Base-by-base conservation (phyloP, 2,888 invertebrate species). In the Prosapia bicincta region DNA sequence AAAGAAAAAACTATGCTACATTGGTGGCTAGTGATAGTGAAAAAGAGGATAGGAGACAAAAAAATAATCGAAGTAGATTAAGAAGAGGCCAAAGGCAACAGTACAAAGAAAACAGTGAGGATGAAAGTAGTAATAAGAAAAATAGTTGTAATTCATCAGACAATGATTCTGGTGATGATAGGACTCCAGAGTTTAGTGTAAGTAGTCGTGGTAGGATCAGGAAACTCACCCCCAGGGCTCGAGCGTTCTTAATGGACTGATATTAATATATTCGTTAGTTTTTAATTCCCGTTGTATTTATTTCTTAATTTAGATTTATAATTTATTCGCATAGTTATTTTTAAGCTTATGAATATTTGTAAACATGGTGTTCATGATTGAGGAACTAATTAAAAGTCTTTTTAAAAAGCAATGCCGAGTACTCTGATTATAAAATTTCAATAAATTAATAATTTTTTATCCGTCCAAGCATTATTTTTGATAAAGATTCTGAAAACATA, bases 161-260 rank as follows among this genome's bases (percentile, higher is more conserved):
- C 6, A 13, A 38, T 38, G 72, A 66, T 23, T 66, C 72, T 23
- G 72, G 66, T 28, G 38, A 66, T 24, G 74, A 74, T 23, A 69
- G 67, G 23, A 71, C 25, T 74, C 80, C 85, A 77, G 85, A 84
- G 65, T 85, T 89, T 69, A 90, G 88, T 81, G 89, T 92, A 32
- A 93, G 93, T 83, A 95, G 95, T 81, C 89, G 96, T 72, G 96
- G 97, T 1, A 89, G 96, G 66, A 90, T 96, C 75, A 89, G 96
- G 72, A 93, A 92, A 85, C 89, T 95, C 81, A 95, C 95, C 26
- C 91, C 93, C 75, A 90, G 93, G 83, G 94, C 93, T 77, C 88
- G 92, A 72, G 92, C 92, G 71, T 79, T 80, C 23, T 78, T 80
- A 13, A 76, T 69, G 25, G 80, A 80, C 54, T 79, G 66, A 72